phyloP scores from a whole-genome alignment of 2,113 vertebrate genomes.

The Sphaerodactylus townsendi region DNA sequence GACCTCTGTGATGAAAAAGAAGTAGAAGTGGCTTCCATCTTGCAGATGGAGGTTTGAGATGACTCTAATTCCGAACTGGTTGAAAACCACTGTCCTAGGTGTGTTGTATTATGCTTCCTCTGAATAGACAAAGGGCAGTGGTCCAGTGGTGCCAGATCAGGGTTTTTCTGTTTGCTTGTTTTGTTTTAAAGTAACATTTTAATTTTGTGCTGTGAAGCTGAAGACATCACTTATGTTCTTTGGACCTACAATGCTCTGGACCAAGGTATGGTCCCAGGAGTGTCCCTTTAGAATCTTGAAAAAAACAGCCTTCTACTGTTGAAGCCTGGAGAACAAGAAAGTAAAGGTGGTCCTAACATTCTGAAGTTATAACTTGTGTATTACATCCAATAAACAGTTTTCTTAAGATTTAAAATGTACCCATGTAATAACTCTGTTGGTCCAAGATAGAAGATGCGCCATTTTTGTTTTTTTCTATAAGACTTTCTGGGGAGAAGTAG shows the following conservation, averaged over 20 bases:
- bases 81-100: neutral
- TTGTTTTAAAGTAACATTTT: neutral
- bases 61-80: neutral
- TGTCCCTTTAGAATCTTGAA: neutral
- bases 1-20: no score
- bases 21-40: no score
- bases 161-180: neutral
- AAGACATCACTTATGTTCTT: neutral
- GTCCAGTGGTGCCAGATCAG: neutral
- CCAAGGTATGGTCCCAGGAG: neutral
- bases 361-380: neutral
- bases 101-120: neutral
- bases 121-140: neutral
- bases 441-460: neutral
- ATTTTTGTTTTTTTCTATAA: neutral
- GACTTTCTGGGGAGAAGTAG: no score
- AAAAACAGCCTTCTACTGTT: neutral
- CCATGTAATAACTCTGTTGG: neutral
- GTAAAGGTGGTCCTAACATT: no score
- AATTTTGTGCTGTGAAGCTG: neutral
- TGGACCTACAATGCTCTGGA: neutral
- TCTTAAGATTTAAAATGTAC: neutral
- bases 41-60: neutral
- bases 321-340: neutral
- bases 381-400: neutral